Conservation (phyloP, 2,797 vertebrate species). For the Acipenser ruthenus region DNA sequence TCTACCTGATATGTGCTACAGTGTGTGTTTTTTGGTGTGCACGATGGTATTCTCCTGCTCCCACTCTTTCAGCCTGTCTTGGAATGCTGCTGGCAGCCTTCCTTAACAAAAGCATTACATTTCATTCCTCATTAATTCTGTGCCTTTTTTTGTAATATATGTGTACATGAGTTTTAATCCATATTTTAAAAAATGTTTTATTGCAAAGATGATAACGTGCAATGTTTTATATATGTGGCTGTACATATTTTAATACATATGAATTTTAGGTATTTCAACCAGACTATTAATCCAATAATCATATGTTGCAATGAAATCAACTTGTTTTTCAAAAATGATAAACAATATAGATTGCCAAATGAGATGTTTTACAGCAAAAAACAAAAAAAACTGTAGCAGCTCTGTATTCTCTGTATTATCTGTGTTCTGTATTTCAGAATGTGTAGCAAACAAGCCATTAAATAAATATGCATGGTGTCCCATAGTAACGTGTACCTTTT, state of each 20-base stretch:
- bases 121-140: slow-evolving; percentile 22
- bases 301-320: slow-evolving; percentile 17
- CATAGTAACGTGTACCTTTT: too few species aligned
- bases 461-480: slow-evolving; percentile 29
- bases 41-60: slow-evolving; percentile 27
- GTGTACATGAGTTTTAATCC: slow-evolving; percentile 49
- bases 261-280: slow-evolving; percentile 44
- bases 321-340: slow-evolving; percentile 31
- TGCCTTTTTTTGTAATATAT: slow-evolving; percentile 49
- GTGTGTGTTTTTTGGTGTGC: background rate
- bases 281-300: slow-evolving; percentile 35
- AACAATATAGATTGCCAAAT: slow-evolving; percentile 12
- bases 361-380: slow-evolving; percentile 15
- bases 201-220: slow-evolving; percentile 69
- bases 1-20: background rate
- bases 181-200: slow-evolving; percentile 35
- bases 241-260: slow-evolving; percentile 67
- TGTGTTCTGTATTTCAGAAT: slow-evolving; percentile 34
- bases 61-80: slow-evolving; percentile 37
- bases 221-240: slow-evolving; percentile 75
- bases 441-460: slow-evolving; percentile 46
- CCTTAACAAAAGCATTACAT: slow-evolving; percentile 49
- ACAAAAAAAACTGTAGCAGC: slow-evolving; percentile 17
- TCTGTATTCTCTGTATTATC: slow-evolving; percentile 29
- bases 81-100: slow-evolving; percentile 87